These are phyloP conservation scores for Drosophila erecta DNA, from an alignment of 1,140 invertebrate genomes.

Conservation along the genomic window DNA sequence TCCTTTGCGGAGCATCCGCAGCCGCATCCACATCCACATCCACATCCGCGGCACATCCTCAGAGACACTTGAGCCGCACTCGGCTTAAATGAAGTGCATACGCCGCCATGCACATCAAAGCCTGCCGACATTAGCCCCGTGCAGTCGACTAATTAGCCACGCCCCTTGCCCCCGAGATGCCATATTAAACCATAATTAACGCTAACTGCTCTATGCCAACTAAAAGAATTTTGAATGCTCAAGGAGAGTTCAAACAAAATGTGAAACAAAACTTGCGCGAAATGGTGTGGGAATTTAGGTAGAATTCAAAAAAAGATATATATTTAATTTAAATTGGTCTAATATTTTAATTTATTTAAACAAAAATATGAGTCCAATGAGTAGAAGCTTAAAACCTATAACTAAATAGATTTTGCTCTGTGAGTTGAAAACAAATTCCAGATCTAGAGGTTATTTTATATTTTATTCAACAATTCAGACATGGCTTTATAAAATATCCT, in stretches of 20 bases:
- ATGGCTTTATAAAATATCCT: conserved; percentile 30
- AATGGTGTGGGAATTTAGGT: not conserved
- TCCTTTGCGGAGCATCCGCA: conserved; percentile 21
- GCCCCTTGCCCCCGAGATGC: conserved; percentile 39
- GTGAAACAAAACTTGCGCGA: not conserved
- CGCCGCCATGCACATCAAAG: conserved; percentile 78
- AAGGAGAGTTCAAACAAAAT: conserved; percentile 38
- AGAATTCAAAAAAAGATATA: not conserved
- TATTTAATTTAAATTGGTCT: not conserved
- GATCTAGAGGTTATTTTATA: conserved; percentile 10
- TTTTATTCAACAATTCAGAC: conserved; percentile 40
- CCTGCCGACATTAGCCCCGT: conserved; percentile 50
- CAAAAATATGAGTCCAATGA: too few relatives aligned
- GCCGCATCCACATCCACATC: conserved; percentile 41
- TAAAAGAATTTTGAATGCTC: conserved; percentile 40
- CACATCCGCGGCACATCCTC: conserved; percentile 59
- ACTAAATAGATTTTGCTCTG: too few relatives aligned
- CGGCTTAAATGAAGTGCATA: conserved; percentile 81
- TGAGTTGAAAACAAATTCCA: not conserved
- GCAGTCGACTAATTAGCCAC: conserved; percentile 73
- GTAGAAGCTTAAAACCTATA: too few relatives aligned
- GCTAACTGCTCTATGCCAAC: conserved; percentile 56
- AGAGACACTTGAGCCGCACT: conserved; percentile 78
- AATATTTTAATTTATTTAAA: too few relatives aligned
- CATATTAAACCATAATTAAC: conserved; percentile 54